Evolutionary conservation across 2,797 vertebrate genomes (phyloP).

Genomic region (Antrozous pallidus): DNA sequence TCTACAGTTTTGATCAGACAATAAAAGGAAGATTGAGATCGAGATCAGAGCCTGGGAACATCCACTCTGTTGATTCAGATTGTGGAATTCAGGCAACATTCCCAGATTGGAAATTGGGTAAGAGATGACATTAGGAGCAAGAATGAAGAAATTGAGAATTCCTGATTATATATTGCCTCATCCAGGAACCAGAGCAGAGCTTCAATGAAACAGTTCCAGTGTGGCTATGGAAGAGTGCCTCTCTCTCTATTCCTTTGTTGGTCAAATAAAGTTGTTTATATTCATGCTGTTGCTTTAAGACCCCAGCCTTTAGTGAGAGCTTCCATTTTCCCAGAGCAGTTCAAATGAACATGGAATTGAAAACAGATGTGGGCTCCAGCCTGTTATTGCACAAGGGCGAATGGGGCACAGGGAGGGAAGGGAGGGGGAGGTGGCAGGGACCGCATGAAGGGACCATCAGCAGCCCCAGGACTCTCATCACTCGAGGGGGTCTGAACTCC

Average conservation of each 20-base stretch:
- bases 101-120: slow-evolving; percentile 36
- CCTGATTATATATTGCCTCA: background rate
- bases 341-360: slow-evolving; percentile 72
- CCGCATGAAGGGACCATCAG: slow-evolving; percentile 48
- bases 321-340: slow-evolving; percentile 71
- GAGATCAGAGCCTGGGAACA: background rate
- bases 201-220: background rate
- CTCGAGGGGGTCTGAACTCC: slow-evolving; percentile 58
- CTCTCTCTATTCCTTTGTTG: slow-evolving; percentile 7
- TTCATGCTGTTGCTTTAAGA: slow-evolving; percentile 71
- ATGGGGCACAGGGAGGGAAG: slow-evolving; percentile 46
- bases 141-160: background rate
- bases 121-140: background rate
- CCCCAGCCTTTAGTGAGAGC: background rate
- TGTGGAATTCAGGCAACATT: slow-evolving; percentile 45
- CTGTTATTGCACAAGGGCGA: slow-evolving; percentile 69
- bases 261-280: background rate
- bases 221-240: background rate
- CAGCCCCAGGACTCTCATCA: slow-evolving; percentile 70
- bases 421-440: slow-evolving; percentile 58
- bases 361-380: slow-evolving; percentile 75
- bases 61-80: background rate
- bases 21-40: slow-evolving; percentile 1
- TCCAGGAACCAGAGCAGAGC: background rate
- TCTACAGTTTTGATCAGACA: background rate